Evolutionary conservation across 2,797 vertebrate genomes (phyloP).

Genomic region (Cossypha polioptera): DNA sequence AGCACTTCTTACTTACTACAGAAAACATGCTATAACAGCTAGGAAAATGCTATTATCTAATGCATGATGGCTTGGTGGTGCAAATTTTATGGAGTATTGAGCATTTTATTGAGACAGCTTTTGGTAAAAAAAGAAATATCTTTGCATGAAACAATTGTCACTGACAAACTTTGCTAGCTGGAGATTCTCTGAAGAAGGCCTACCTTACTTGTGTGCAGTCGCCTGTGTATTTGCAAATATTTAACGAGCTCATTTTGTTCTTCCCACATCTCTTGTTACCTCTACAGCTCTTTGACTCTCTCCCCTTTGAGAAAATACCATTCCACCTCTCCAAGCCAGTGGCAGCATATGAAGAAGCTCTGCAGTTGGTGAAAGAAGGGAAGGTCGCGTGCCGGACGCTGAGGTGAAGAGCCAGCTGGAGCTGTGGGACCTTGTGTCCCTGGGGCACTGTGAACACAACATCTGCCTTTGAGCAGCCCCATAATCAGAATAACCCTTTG

Average conservation of each 20-base stretch:
- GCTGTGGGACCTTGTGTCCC: background rate
- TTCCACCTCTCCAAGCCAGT: slow-evolving; percentile 85
- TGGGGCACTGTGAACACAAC: background rate
- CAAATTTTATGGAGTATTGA: background rate
- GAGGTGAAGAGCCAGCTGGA: slow-evolving; percentile 78
- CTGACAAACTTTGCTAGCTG: background rate
- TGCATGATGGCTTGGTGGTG: background rate
- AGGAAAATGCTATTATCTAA: background rate
- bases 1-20: background rate
- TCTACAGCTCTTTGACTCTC: slow-evolving; percentile 87
- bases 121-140: background rate
- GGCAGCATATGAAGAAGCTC: slow-evolving; percentile 91
- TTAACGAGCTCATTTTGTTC: background rate
- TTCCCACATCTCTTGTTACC: background rate
- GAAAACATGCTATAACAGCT: background rate
- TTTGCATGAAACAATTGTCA: background rate
- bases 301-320: slow-evolving; percentile 76
- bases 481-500: background rate
- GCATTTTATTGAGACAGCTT: background rate
- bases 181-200: background rate
- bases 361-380: slow-evolving; percentile 83
- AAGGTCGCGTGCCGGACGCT: slow-evolving; percentile 84
- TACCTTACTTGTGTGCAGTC: background rate
- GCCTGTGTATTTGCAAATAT: background rate
- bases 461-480: background rate